These are phyloP conservation scores for Eupithecia inturbata DNA, from an alignment of 2,888 invertebrate species.

Conservation along the genomic window DNA sequence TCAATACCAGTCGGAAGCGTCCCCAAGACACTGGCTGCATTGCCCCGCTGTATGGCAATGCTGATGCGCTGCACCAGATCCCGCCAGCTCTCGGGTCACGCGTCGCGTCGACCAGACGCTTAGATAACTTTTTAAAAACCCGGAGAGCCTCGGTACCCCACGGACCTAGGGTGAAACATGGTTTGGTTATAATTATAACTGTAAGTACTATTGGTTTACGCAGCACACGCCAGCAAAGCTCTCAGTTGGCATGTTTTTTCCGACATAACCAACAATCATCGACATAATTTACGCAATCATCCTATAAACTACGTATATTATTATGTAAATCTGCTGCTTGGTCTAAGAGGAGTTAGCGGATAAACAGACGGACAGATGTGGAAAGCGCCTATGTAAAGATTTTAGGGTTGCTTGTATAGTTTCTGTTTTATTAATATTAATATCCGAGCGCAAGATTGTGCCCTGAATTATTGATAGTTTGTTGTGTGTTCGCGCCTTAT, in stretches of 20 bases:
- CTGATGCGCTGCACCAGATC: too few species aligned
- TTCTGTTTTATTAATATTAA: constrained; percentile 56
- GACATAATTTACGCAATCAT: neutral
- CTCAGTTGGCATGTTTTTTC: neutral
- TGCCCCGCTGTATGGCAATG: too few species aligned
- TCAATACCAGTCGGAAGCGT: too few species aligned
- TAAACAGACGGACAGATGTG: neutral
- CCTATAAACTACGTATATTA: neutral
- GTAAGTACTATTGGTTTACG: too few species aligned
- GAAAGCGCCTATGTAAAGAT: neutral
- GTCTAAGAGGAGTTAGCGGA: neutral
- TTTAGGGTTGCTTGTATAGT: neutral
- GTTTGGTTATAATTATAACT: too few species aligned
- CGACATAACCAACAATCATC: neutral
- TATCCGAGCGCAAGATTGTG: constrained; percentile 54
- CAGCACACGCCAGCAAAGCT: neutral
- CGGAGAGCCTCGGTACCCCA: too few species aligned
- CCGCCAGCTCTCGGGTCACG: too few species aligned
- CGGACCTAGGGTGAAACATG: too few species aligned
- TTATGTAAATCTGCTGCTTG: neutral
- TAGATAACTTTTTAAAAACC: too few species aligned
- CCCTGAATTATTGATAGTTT: constrained; percentile 62
- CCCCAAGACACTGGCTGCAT: too few species aligned
- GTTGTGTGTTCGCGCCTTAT: too few species aligned
- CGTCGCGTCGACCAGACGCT: too few species aligned